Conservation (phyloP, 2,113 vertebrate genomes). For the Phyllostomus hastatus region DNA sequence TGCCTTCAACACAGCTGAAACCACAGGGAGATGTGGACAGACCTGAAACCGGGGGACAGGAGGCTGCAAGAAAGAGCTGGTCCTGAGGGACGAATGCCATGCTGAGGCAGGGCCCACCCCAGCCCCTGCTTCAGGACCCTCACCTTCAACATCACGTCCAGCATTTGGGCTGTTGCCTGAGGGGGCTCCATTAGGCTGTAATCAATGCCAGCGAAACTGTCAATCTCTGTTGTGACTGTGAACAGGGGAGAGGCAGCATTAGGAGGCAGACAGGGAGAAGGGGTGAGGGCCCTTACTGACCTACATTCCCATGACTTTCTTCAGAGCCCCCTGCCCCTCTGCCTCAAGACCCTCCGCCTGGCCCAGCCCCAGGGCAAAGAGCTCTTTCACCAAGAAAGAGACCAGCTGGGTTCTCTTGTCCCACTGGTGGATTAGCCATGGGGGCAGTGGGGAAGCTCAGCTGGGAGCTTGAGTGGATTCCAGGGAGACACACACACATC, state of each 20-base stretch:
- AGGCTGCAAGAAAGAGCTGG: neutral
- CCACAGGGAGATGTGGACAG: neutral
- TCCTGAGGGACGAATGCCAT: neutral
- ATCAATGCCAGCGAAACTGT: conserved; percentile 65
- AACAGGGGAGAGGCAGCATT: neutral
- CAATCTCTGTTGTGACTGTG: conserved; percentile 78
- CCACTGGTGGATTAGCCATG: neutral
- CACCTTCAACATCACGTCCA: conserved; percentile 81
- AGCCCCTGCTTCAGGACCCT: neutral
- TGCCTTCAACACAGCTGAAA: neutral
- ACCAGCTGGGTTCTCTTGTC: neutral
- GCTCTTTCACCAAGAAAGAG: neutral
- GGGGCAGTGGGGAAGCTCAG: neutral
- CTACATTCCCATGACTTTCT: neutral
- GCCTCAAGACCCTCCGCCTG: neutral
- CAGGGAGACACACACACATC: neutral
- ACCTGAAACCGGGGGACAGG: neutral
- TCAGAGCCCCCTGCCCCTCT: neutral
- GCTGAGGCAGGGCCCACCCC: neutral
- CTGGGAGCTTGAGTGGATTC: neutral
- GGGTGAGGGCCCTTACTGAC: neutral
- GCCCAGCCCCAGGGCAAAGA: neutral
- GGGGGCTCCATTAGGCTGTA: conserved; percentile 80
- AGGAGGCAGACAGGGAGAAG: neutral
- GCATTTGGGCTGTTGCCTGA: neutral